Base-by-base conservation (phyloP, 2,797 vertebrate genomes). In the Argyrosomus regius region DNA sequence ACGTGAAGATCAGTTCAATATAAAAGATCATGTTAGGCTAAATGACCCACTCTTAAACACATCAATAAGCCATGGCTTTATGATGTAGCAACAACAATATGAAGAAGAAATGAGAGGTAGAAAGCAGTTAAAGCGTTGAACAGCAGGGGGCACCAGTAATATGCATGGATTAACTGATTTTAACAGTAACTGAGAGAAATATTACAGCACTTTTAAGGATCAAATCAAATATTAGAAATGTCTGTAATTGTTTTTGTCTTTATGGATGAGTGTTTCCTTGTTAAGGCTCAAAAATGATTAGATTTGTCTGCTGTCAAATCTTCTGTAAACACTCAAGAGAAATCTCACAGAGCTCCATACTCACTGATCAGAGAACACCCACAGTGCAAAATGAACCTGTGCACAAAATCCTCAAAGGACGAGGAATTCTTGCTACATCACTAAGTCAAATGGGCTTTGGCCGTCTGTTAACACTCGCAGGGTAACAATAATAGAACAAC, bases 61-160 rank as follows among this genome's bases (percentile, higher is more conserved):
- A 82, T 82, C 71, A 86, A 69, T 78, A 73, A 50, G 17, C 9
- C 14, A 18, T 17, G 28, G 17, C 75, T 80, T 35, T 35, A 12
- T 53, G 43, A 39, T 72, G 41, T n/a, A 60, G 59, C 46, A 67
- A 18, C 43, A 78, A 56, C 49, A 71, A 17, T 18, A 31, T 43
- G 10, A 56, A 20, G 43, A 28, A 9, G 13, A 26, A 11, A 41
- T 31, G 18, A 35, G 20, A 41, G 45, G 17, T 0, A 56, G 17
- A 28, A 22, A 7, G 78, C 39, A 86, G 57, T 83, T 71, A 60
- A 22, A 20, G 12, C 16, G 88, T 77, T 89, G 72, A 88, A 90
- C 94, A 93, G 92, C 91, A 95, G 94, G 90, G 92, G 94, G 94
- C 90, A 87, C 88, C 85, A 92, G 87, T 66, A 87, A 89, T 83